These are phyloP conservation scores for Lepidocolaptes lacrymiger DNA, from an alignment of 2,797 vertebrate genomes.

Conservation along the genomic window DNA sequence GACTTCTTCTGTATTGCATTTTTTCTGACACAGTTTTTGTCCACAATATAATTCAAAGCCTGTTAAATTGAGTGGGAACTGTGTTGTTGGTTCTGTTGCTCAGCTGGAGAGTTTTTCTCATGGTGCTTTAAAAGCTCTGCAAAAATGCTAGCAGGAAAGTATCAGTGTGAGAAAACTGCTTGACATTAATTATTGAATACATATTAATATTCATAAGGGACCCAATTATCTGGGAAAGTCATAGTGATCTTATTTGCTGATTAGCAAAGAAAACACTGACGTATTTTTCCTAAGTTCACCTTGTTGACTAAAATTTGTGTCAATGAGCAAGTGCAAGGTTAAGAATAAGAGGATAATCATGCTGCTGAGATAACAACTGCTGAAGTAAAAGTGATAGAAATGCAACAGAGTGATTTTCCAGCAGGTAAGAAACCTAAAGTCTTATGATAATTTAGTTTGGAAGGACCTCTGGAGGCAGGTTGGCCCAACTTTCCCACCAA, in stretches of 20 bases:
- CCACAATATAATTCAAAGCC: not conserved
- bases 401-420: not conserved
- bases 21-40: not conserved
- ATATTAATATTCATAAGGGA: conserved; percentile 59
- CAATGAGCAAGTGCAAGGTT: conserved; percentile 55
- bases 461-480: conserved; percentile 40
- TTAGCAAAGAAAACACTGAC: conserved; percentile 52
- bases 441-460: not conserved
- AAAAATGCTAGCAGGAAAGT: not conserved
- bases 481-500: not conserved
- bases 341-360: conserved; percentile 35
- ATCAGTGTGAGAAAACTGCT: not conserved
- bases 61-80: not conserved
- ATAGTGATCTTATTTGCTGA: conserved; percentile 48
- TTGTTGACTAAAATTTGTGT: conserved; percentile 52
- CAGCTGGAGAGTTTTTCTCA: not conserved
- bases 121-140: not conserved
- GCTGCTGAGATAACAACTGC: not conserved
- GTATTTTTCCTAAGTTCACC: conserved; percentile 51
- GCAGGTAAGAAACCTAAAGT: not conserved
- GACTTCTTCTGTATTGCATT: not conserved
- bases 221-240: conserved; percentile 52
- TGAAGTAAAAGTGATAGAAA: not conserved
- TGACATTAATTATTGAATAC: conserved; percentile 43
- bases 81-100: not conserved